phyloP scores from a whole-genome alignment of 2,113 vertebrate species.

The Pionites leucogaster region DNA sequence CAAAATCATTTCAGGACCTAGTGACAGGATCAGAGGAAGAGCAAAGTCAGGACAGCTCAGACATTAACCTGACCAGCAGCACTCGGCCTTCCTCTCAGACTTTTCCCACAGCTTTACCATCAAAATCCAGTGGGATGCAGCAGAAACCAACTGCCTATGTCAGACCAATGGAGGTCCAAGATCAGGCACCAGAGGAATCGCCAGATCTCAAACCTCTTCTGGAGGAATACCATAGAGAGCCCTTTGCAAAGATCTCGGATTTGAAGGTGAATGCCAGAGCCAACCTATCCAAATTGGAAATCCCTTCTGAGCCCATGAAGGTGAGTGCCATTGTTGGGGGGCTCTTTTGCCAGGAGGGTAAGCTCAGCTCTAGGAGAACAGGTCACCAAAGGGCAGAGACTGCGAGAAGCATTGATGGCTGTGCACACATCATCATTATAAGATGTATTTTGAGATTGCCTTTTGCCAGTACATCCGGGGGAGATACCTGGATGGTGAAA shows the following conservation, averaged over 20 bases:
- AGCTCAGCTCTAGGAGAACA: neutral
- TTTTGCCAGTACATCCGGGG: neutral
- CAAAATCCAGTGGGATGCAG: constrained; percentile 82
- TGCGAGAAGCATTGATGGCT: neutral
- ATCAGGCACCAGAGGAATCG: constrained; percentile 85
- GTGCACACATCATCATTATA: rapidly evolving
- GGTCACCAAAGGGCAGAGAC: neutral
- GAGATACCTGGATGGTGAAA: neutral
- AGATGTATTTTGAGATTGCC: neutral
- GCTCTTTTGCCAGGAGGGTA: neutral
- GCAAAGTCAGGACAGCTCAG: constrained; percentile 64
- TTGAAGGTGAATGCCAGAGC: constrained; percentile 78
- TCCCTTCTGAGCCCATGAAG: constrained; percentile 79
- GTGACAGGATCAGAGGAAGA: constrained; percentile 47
- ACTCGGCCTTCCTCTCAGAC: constrained; percentile 79
- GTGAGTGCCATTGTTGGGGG: constrained; percentile 70
- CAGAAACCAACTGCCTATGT: constrained; percentile 96
- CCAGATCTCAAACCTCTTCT: constrained; percentile 85
- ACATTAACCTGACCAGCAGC: constrained; percentile 61
- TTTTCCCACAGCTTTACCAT: constrained; percentile 82
- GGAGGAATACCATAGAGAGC: constrained; percentile 72
- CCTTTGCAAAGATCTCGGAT: constrained; percentile 75
- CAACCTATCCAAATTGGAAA: constrained; percentile 80
- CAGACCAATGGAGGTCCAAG: constrained; percentile 94
- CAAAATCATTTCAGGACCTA: constrained; percentile 51